Evolutionary conservation across 2,797 vertebrate genomes (phyloP), one percentile per base, ranked within the genome.

Genomic region (Dipus sagitta): DNA sequence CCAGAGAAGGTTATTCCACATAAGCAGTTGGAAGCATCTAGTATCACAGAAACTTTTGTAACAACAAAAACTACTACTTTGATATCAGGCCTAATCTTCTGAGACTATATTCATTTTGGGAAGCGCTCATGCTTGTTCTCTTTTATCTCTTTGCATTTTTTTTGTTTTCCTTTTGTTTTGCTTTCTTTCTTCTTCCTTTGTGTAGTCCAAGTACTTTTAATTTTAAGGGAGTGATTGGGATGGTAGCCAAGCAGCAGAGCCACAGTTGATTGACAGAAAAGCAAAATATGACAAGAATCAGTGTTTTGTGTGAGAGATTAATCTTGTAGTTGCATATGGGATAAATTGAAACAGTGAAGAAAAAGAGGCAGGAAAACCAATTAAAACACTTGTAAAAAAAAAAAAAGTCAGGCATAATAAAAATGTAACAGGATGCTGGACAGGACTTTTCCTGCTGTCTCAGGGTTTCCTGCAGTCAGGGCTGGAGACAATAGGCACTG

Each of bases 371-470:
- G 94, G 90, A 94, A 95, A 88, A 86, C 62, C 79, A 91, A 93
- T 80, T 83, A 90, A 79, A 88, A 90, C 91, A 85, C 77, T 87
- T 94, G 38, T 38, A 3, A 38, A 38, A 38, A 38, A 38, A 71
- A 84, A 80, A 82, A 90, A 88, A 79, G 76, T 89, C 90, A 93
- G 80, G 92, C 81, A 11, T 91, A 96, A 94, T 93, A 93, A 89
- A 96, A 95, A 93, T 94, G 95, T 94, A 95, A 92, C 95, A 96
- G 93, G 96, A 95, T 91, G 82, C 67, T 95, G 62, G 62, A 94
- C 96, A 78, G 78, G 90, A n/a, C 87, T 91, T 94, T 95, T 92
- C 95, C 95, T 95, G 95, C 71, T 94, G 87, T 96, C 90, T 68
- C 47, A 30, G 77, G 34, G 81, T 62, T 96, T 96, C 94, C 21